Percentiles rank a stretch among this genome's conserved stretches.
phyloP scores from a whole-genome alignment of 2,888 invertebrate genomes.

The Portevinia maculata region DNA sequence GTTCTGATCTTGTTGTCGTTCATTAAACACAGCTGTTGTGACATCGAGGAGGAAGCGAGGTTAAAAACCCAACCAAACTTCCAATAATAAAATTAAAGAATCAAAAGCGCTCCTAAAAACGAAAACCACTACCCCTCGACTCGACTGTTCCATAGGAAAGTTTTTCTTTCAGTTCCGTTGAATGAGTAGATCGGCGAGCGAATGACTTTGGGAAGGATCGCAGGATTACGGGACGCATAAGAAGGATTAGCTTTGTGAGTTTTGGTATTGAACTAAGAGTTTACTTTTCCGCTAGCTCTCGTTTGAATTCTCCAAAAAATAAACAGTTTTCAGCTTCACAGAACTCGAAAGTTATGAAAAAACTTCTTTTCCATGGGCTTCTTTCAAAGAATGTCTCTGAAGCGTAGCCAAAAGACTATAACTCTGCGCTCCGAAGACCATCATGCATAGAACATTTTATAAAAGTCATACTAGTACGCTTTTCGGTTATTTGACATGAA shows the following conservation, averaged over 20 bases:
- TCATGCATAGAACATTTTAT: not conserved
- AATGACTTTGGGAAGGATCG: conserved; percentile 2
- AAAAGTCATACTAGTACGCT: not conserved
- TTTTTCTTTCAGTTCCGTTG: too few species aligned
- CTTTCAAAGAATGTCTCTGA: conserved; percentile 1
- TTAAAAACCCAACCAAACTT: too few species aligned
- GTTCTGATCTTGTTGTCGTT: too few species aligned
- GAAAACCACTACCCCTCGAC: too few species aligned
- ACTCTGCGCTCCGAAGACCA: conserved; percentile 10
- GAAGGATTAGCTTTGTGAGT: not conserved
- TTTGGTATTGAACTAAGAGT: too few species aligned
- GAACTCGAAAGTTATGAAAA: not conserved
- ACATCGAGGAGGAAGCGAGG: too few species aligned
- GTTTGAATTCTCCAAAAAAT: conserved; percentile 9
- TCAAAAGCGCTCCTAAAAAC: too few species aligned
- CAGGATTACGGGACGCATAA: conserved; percentile 2
- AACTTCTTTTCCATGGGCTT: not conserved
- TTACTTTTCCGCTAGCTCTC: not conserved
- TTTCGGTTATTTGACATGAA: not conserved
- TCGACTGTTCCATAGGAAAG: too few species aligned
- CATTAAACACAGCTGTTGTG: too few species aligned
- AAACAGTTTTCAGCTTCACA: not conserved
- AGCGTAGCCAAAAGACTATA: not conserved
- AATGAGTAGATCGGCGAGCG: too few species aligned
- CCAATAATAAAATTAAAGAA: too few species aligned